These are phyloP conservation scores for Chloroclysta siterata DNA, from an alignment of 2,888 invertebrate species.

Conservation along the genomic window DNA sequence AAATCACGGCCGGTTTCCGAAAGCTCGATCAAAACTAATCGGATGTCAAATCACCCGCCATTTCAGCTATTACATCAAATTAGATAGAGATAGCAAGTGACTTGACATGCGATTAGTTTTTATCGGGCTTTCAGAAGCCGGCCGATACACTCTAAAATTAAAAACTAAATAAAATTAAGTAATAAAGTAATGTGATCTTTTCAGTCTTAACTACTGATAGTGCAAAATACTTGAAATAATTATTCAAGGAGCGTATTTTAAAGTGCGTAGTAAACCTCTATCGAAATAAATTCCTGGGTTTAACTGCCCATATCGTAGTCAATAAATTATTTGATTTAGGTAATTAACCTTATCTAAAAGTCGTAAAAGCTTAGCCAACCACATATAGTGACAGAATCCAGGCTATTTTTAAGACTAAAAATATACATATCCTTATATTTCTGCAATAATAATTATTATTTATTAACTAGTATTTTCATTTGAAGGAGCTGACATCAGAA, in stretches of 20 bases:
- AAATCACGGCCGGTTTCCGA: too few species aligned
- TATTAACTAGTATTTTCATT: too few species aligned
- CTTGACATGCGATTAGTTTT: too few species aligned
- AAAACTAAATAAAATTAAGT: too few species aligned
- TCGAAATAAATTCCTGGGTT: conserved; percentile 15
- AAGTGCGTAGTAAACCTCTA: conserved; percentile 14
- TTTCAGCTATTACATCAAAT: too few species aligned
- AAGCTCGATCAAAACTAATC: too few species aligned
- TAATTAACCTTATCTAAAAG: conserved; percentile 20
- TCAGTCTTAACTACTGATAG: not conserved
- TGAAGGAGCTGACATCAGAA: too few species aligned
- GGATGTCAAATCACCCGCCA: too few species aligned
- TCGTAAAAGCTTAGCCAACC: conserved; percentile 15
- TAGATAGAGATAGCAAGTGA: too few species aligned
- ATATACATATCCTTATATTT: not conserved
- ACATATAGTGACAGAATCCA: conserved; percentile 10
- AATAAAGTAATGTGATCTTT: too few species aligned
- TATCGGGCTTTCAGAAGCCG: too few species aligned
- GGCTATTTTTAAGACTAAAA: conserved; percentile 7
- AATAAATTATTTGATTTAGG: conserved; percentile 23
- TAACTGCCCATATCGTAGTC: conserved; percentile 10
- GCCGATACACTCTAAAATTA: too few species aligned
- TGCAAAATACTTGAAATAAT: not conserved
- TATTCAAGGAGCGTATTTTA: conserved; percentile 2
- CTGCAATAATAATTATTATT: not conserved